phyloP scores from a whole-genome alignment of 2,888 invertebrate genomes.

The Eustalomyia histrio region DNA sequence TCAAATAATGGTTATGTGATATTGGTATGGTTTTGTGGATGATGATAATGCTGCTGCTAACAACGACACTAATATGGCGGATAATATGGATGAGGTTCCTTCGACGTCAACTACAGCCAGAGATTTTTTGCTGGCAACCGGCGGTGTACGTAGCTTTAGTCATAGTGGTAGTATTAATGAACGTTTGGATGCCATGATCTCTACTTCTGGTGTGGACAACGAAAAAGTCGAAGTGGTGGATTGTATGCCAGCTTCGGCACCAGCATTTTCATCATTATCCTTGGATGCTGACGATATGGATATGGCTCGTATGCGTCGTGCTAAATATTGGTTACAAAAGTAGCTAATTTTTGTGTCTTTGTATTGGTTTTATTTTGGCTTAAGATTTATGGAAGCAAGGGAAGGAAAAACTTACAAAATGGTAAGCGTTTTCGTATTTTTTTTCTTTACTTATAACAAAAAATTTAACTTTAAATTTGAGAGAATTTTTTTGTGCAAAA shows the following conservation, averaged over 20 bases:
- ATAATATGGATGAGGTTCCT: constrained; percentile 6
- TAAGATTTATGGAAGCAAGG: not conserved
- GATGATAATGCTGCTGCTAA: constrained; percentile 64
- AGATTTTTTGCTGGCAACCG: constrained; percentile 42
- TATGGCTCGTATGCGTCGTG: constrained; percentile 61
- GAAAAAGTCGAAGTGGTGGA: constrained; percentile 25
- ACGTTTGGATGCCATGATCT: constrained; percentile 50
- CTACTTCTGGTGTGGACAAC: constrained; percentile 8
- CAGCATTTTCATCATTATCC: constrained; percentile 63
- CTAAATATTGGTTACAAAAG: constrained; percentile 62
- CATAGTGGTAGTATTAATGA: constrained; percentile 61
- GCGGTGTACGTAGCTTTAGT: constrained; percentile 45
- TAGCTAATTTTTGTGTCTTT: constrained; percentile 38
- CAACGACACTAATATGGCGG: constrained; percentile 17
- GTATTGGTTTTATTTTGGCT: not conserved
- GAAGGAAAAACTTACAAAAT: not conserved
- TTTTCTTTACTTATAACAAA: constrained; percentile 1
- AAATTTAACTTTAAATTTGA: not conserved
- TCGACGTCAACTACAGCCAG: constrained; percentile 39
- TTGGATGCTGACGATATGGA: constrained; percentile 62
- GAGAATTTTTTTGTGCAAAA: not conserved
- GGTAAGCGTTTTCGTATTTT: constrained; percentile 10
- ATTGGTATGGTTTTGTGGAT: constrained; percentile 79
- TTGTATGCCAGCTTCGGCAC: constrained; percentile 59
- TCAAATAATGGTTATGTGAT: constrained; percentile 80